phyloP scores from a whole-genome alignment of 2,797 vertebrate genomes.

The Coregonus suidteri region DNA sequence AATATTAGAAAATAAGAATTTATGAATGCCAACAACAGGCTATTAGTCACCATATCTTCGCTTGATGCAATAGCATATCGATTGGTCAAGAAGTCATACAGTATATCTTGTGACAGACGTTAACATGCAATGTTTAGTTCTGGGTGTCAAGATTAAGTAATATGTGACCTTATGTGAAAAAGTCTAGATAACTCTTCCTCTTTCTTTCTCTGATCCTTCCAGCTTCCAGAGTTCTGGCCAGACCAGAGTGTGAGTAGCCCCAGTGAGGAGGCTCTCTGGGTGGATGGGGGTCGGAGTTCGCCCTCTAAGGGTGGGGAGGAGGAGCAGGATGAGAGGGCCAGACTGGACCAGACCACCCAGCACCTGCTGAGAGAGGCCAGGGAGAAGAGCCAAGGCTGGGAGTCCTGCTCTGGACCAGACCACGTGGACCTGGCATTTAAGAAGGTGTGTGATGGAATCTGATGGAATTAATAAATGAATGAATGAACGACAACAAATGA shows the following conservation, averaged over 20 bases:
- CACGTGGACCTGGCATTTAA: constrained; percentile 71
- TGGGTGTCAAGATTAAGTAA: neutral
- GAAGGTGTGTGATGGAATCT: constrained; percentile 32
- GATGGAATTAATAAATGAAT: neutral
- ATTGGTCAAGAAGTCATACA: neutral
- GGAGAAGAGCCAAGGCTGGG: constrained; percentile 71
- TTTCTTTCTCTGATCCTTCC: constrained; percentile 1
- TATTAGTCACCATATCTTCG: neutral
- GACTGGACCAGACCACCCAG: constrained; percentile 65
- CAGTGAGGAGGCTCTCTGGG: constrained; percentile 22
- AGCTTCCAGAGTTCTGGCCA: constrained; percentile 77
- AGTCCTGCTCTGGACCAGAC: constrained; percentile 62
- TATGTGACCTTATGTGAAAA: neutral
- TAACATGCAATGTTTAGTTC: neutral
- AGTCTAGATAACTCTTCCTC: neutral
- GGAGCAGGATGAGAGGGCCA: constrained; percentile 50
- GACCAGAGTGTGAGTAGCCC: constrained; percentile 25
- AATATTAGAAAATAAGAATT: too few species aligned
- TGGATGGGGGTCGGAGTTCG: constrained; percentile 9
- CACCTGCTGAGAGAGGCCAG: constrained; percentile 66
- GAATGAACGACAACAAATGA: neutral
- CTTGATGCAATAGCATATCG: too few species aligned
- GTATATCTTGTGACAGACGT: neutral
- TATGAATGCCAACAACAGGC: too few species aligned
- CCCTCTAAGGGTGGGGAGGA: constrained; percentile 27